These are phyloP conservation scores for Plestiodon gilberti DNA, from an alignment of 2,113 vertebrate genomes.

Conservation along the genomic window DNA sequence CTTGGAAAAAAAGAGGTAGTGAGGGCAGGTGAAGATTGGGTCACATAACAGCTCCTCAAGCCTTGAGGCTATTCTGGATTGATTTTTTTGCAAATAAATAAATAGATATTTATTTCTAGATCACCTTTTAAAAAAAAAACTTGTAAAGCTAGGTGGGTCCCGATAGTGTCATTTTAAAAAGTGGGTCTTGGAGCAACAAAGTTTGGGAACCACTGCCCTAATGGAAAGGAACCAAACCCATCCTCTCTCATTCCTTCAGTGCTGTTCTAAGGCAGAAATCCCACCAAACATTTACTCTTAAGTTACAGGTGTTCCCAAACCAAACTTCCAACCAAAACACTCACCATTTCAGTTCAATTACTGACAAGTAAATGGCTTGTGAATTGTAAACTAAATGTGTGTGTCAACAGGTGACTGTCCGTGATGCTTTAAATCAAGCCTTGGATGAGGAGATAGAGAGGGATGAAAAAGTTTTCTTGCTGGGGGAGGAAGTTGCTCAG, in stretches of 20 bases:
- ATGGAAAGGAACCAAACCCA: too few species aligned
- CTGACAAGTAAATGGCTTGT: not conserved
- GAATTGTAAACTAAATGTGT: not conserved
- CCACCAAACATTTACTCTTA: not conserved
- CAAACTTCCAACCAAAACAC: not conserved
- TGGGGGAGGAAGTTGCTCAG: conserved; percentile 98
- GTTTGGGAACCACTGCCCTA: too few species aligned
- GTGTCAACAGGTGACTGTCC: conserved; percentile 87
- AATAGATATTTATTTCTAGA: too few species aligned
- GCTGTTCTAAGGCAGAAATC: not conserved
- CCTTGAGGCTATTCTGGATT: too few species aligned
- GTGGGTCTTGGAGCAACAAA: too few species aligned
- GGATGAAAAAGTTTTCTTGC: conserved; percentile 92
- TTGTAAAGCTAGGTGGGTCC: too few species aligned
- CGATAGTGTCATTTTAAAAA: too few species aligned
- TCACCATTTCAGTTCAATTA: not conserved
- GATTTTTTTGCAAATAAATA: too few species aligned
- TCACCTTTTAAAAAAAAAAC: too few species aligned
- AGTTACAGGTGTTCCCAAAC: not conserved
- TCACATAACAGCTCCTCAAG: too few species aligned
- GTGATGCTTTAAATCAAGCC: conserved; percentile 96
- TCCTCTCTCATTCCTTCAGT: not conserved
- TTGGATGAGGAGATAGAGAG: conserved; percentile 97
- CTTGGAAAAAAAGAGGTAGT: too few species aligned
- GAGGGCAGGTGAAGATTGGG: too few species aligned